phyloP scores from a whole-genome alignment of 2,113 vertebrate genomes.

The Oryzias woworae region DNA sequence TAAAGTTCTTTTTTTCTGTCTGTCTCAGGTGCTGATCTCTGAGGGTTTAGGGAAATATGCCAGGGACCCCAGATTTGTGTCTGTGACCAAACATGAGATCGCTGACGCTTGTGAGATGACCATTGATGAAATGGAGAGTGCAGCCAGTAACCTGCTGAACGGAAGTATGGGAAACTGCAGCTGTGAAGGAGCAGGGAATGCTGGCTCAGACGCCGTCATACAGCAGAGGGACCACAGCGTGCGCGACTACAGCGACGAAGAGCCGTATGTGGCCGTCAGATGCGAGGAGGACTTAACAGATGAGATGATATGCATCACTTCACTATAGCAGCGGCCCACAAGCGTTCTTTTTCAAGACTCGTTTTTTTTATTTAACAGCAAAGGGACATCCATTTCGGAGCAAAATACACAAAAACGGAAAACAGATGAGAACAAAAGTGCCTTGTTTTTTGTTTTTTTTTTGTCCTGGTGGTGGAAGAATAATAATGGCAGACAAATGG shows the following conservation, averaged over 20 bases:
- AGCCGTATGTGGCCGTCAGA: slow-evolving; percentile 78
- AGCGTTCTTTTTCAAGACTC: slow-evolving; percentile 45
- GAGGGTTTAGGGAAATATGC: slow-evolving; percentile 93
- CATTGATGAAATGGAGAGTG: slow-evolving; percentile 98
- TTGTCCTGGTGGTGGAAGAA: slow-evolving; percentile 31
- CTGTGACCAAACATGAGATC: slow-evolving; percentile 90
- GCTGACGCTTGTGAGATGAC: slow-evolving; percentile 96
- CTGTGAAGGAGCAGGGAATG: slow-evolving; percentile 6
- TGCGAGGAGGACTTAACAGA: slow-evolving; percentile 94
- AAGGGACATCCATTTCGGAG: slow-evolving; percentile 8
- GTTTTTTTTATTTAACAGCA: slow-evolving; percentile 12
- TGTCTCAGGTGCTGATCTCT: slow-evolving; percentile 89
- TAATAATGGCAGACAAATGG: not conserved
- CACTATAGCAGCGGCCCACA: slow-evolving; percentile 84
- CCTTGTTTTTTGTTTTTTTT: slow-evolving; percentile 58
- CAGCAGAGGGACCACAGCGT: slow-evolving; percentile 79
- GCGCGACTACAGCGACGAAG: slow-evolving; percentile 93
- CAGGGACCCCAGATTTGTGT: slow-evolving; percentile 94
- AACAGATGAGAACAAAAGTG: slow-evolving; percentile 63
- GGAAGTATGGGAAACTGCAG: slow-evolving; percentile 72
- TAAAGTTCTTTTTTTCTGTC: not conserved
- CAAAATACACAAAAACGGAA: slow-evolving; percentile 16
- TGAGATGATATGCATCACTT: slow-evolving; percentile 97
- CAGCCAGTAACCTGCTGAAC: slow-evolving; percentile 91
- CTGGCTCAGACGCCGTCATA: slow-evolving; percentile 57